Base-by-base conservation (phyloP, 2,113 vertebrate genomes). In the Nettapus auritus region DNA sequence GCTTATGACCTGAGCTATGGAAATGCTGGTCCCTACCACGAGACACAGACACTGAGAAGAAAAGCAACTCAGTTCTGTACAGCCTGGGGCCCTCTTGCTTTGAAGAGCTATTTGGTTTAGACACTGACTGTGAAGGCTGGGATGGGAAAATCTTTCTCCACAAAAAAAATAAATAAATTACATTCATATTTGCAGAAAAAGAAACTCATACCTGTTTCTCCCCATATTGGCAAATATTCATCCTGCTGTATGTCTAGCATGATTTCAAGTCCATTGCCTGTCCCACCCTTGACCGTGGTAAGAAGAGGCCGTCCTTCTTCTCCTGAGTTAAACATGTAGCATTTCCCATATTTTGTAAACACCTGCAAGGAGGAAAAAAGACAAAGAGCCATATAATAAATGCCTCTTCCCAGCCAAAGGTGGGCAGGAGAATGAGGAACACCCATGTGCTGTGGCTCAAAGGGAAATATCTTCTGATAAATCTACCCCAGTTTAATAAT, bases 211-310 rank as follows among this genome's bases (percentile, higher is more conserved):
- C 98, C 98, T 95, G 98, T 98, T 94, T 98, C 98, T 96, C 98
- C 98, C 98, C 98, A 98, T 95, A 98, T 98, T 62, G 98, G 98
- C 90, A 98, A 97, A 79, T 98, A 98, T 75, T 98, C 98, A 73
- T 99, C 99, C 94, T 99, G 99, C 97, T 99, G 99, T 96, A 99
- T 99, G 97, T 99, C 99, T 95, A 99, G 96, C 99, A 99, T 99
- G 97, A 99, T 99, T 98, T 99, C 99, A 96, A 99, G 96, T 19
- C 99, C 99, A 50, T 99, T 99, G 84, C 99, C 99, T 29, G 99
- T 99, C 14, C 99, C 99, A 36, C 99, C 99, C 95, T 99, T 99
- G 97, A 99, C 99, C 0, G 99, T 99, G 87, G 99, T 99, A 91
- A 99, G 99, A 69, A 99, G 98, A 74, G 98, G 98, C 87, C 99